phyloP scores from a whole-genome alignment of 2,797 vertebrate genomes.

The Distichodus sexfasciatus region DNA sequence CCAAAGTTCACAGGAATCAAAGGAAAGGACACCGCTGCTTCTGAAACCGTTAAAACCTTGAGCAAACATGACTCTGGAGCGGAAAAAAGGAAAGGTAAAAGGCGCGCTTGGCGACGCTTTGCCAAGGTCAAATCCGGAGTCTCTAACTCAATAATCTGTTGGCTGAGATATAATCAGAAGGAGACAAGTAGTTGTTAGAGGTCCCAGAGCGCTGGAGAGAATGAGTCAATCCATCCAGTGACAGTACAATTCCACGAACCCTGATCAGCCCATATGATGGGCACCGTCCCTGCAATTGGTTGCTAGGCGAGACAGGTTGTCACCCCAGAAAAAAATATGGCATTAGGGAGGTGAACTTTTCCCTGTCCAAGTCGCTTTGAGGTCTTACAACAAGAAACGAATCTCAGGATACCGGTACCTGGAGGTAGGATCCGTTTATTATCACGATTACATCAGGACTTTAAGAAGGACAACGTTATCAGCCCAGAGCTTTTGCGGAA shows the following conservation, averaged over 20 bases:
- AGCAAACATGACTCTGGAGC: background rate
- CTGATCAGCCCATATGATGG: conserved; percentile 46
- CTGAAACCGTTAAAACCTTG: background rate
- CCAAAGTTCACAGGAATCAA: no score
- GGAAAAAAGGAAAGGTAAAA: background rate
- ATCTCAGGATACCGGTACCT: background rate
- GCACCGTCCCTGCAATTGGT: conserved; percentile 34
- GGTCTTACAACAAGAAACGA: conserved; percentile 3
- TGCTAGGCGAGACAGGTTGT: conserved; percentile 35
- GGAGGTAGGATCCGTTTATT: background rate
- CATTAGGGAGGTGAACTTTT: conserved; percentile 17
- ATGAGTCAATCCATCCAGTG: conserved; percentile 57
- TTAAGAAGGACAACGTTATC: background rate
- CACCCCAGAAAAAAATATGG: conserved; percentile 26
- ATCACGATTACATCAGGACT: conserved; percentile 4
- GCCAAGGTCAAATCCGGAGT: conserved; percentile 55
- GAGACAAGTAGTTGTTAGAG: conserved; percentile 54
- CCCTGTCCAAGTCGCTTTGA: background rate
- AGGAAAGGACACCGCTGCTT: background rate
- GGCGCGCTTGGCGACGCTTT: conserved; percentile 24
- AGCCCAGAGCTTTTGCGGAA: background rate
- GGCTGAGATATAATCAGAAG: conserved; percentile 56
- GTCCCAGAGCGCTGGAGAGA: conserved; percentile 43
- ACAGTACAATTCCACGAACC: conserved; percentile 54
- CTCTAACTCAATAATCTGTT: conserved; percentile 56